Percentiles rank a stretch among this genome's conserved stretches.
phyloP scores from a whole-genome alignment of 1,140 invertebrate species.

The Branchinecta lindahli region DNA sequence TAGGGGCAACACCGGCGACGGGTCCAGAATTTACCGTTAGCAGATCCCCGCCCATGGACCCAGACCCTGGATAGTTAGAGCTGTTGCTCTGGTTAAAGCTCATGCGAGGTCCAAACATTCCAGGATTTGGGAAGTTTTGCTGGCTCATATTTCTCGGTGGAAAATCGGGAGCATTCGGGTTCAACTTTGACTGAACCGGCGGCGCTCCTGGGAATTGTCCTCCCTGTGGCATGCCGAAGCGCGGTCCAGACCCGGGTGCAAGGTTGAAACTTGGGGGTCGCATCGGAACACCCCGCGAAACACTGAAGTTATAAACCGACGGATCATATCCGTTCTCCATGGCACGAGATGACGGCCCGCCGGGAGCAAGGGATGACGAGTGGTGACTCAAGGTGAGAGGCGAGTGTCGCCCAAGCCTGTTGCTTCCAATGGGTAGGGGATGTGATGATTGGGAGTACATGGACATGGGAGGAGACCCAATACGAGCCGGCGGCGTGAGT shows the following conservation, averaged over 20 bases:
- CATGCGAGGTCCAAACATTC: slow-evolving; percentile 11
- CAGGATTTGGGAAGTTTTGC: slow-evolving; percentile 11
- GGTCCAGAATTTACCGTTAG: not conserved
- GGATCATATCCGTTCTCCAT: slow-evolving; percentile 11
- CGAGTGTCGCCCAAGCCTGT: not conserved
- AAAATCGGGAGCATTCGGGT: slow-evolving; percentile 75
- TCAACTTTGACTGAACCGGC: slow-evolving; percentile 49
- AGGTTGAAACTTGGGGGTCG: slow-evolving; percentile 13
- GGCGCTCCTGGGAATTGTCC: slow-evolving; percentile 34
- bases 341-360: slow-evolving; percentile 14
- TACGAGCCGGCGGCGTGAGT: slow-evolving; percentile 17
- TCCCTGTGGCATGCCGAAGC: slow-evolving; percentile 22
- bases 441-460: slow-evolving; percentile 12
- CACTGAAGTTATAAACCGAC: not conserved
- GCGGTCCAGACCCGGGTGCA: slow-evolving; percentile 14
- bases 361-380: slow-evolving; percentile 15
- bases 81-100: slow-evolving; percentile 9
- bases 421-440: slow-evolving; percentile 8
- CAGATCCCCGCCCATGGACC: not conserved
- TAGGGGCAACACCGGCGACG: not conserved
- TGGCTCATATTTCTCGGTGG: slow-evolving; percentile 10
- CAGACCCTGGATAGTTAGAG: slow-evolving; percentile 12
- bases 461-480: slow-evolving; percentile 15
- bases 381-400: not conserved
- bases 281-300: not conserved